Percentiles rank a stretch among this genome's conserved stretches.
phyloP scores from a whole-genome alignment of 2,113 vertebrate species.

The Daphoenositta chrysoptera region DNA sequence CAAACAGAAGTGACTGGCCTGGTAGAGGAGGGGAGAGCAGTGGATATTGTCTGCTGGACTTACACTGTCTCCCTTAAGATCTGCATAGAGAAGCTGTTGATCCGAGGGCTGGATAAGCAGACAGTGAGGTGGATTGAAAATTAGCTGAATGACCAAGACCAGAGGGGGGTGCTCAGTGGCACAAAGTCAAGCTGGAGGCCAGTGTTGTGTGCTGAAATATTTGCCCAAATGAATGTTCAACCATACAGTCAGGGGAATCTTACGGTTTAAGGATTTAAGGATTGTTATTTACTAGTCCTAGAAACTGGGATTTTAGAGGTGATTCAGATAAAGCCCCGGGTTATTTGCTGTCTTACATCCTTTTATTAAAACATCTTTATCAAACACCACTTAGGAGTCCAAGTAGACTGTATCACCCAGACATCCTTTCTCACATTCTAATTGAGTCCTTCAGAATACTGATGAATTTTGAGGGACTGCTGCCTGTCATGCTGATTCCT shows the following conservation, averaged over 20 bases:
- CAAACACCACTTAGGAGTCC: background rate
- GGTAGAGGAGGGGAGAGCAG: background rate
- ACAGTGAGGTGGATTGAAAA: background rate
- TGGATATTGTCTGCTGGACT: background rate
- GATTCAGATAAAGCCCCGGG: background rate
- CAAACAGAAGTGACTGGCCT: background rate
- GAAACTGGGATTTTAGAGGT: background rate
- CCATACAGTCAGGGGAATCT: rapidly evolving
- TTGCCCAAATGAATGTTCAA: background rate
- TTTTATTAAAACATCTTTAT: background rate
- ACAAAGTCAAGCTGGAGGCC: background rate
- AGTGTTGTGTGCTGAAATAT: background rate
- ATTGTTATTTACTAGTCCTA: background rate
- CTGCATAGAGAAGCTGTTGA: background rate
- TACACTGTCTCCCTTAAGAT: background rate
- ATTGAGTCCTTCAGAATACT: background rate
- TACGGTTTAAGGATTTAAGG: background rate
- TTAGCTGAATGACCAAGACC: background rate
- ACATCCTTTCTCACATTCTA: background rate
- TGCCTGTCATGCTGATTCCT: background rate
- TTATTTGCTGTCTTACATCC: background rate
- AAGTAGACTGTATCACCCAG: background rate
- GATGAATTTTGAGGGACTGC: background rate
- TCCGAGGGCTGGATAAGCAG: background rate
- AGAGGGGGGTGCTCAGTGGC: background rate